Evolutionary conservation across 2,888 invertebrate species (phyloP).

Genomic region (Lepidonotus clava): DNA sequence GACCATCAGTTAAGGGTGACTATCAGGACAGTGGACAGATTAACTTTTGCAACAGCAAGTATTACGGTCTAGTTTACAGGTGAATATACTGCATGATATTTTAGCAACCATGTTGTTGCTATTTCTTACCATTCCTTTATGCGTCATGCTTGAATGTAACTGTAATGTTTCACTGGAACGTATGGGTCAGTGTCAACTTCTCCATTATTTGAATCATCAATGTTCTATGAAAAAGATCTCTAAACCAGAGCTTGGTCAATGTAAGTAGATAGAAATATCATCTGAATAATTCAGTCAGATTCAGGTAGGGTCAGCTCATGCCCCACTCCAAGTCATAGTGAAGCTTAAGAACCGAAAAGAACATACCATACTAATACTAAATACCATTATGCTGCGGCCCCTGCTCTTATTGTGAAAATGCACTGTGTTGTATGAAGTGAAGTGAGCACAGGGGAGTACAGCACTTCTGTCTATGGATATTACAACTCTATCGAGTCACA

Average conservation of each 20-base stretch:
- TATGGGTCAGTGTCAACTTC: background rate
- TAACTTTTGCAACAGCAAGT: background rate
- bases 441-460: too few relatives aligned
- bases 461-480: too few relatives aligned
- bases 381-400: too few relatives aligned
- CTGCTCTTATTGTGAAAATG: too few relatives aligned
- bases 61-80: background rate
- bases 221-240: background rate
- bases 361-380: too few relatives aligned
- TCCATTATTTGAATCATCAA: background rate
- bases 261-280: background rate
- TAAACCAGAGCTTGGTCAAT: background rate
- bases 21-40: background rate
- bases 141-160: background rate
- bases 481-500: too few relatives aligned
- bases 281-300: background rate
- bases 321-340: background rate
- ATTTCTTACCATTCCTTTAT: conserved; percentile 23
- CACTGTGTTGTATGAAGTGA: too few relatives aligned
- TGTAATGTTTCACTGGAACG: background rate
- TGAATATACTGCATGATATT: background rate
- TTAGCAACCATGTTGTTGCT: background rate
- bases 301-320: background rate
- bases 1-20: background rate
- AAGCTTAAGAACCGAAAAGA: too few relatives aligned